phyloP scores from a whole-genome alignment of 2,797 vertebrate species.

The Paedocypris micromegethes region DNA sequence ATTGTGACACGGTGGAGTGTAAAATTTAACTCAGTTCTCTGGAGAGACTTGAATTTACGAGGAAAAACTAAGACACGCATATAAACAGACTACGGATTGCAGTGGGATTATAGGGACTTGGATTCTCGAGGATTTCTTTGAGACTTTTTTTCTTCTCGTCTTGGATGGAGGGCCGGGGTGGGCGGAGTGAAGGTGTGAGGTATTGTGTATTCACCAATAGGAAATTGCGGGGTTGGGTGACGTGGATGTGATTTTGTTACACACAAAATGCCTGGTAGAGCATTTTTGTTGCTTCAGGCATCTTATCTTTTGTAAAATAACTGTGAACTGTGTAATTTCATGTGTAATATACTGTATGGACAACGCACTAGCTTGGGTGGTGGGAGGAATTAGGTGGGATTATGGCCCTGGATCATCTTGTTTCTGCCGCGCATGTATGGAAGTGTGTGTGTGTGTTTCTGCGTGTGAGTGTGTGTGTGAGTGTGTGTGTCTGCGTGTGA shows the following conservation, averaged over 20 bases:
- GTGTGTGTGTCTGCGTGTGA: slow-evolving; percentile 40
- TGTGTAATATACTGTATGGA: slow-evolving; percentile 64
- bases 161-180: slow-evolving; percentile 12
- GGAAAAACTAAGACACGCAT: slow-evolving; percentile 4
- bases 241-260: slow-evolving; percentile 52
- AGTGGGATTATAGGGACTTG: slow-evolving; percentile 46
- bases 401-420: slow-evolving; percentile 53
- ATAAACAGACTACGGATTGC: slow-evolving; percentile 40
- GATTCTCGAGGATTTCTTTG: slow-evolving; percentile 51
- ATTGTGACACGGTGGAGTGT: slow-evolving; percentile 45
- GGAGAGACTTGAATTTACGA: slow-evolving; percentile 49
- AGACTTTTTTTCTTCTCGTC: slow-evolving; percentile 50
- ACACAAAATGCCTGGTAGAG: slow-evolving; percentile 59
- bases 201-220: slow-evolving; percentile 51
- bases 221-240: slow-evolving; percentile 40
- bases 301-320: slow-evolving; percentile 70
- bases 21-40: slow-evolving; percentile 53
- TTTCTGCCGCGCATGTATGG: slow-evolving; percentile 60
- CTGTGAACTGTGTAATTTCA: slow-evolving; percentile 68
- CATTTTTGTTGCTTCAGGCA: slow-evolving; percentile 65
- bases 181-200: slow-evolving; percentile 17
- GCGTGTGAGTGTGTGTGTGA: slow-evolving; percentile 50
- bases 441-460: slow-evolving; percentile 54
- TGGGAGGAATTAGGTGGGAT: slow-evolving; percentile 48
- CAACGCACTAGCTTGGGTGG: slow-evolving; percentile 60